A percentile compares a stretch with the other conserved stretches of the same genome.
Evolutionary conservation across 2,113 vertebrate species (phyloP).

Genomic region (Cnemophilus loriae): DNA sequence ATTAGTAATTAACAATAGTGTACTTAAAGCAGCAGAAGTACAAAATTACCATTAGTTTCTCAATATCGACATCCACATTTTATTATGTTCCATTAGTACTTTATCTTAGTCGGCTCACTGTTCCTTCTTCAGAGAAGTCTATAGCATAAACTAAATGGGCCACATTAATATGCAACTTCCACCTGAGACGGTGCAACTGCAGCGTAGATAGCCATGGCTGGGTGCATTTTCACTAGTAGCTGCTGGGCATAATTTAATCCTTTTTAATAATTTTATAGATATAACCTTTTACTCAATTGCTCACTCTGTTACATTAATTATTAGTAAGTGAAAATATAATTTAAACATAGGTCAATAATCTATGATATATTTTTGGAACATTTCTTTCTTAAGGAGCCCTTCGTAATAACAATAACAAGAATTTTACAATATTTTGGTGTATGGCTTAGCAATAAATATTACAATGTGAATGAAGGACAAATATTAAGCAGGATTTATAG

Average conservation of each 20-base stretch:
- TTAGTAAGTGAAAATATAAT: conserved; percentile 44
- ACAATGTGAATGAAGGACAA: background rate
- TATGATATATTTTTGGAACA: background rate
- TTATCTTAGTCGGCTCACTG: background rate
- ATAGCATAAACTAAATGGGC: conserved; percentile 14
- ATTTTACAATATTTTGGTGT: background rate
- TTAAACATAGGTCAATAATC: conserved; percentile 31
- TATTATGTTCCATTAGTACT: background rate
- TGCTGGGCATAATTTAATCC: conserved; percentile 44
- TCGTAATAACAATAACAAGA: background rate
- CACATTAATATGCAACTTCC: conserved; percentile 31
- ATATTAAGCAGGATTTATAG: background rate
- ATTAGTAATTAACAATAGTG: background rate
- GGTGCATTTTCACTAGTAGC: conserved; percentile 9
- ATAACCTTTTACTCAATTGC: conserved; percentile 44
- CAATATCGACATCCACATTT: background rate
- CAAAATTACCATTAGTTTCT: background rate
- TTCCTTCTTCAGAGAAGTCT: conserved; percentile 11
- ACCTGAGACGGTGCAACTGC: background rate
- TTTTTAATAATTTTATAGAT: conserved; percentile 58
- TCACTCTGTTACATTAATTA: conserved; percentile 41
- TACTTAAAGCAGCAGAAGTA: background rate
- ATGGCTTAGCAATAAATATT: background rate
- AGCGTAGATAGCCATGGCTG: conserved; percentile 1
- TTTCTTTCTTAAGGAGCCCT: background rate